phyloP scores from a whole-genome alignment of 2,888 invertebrate species.

The Orthonevra nobilis region DNA sequence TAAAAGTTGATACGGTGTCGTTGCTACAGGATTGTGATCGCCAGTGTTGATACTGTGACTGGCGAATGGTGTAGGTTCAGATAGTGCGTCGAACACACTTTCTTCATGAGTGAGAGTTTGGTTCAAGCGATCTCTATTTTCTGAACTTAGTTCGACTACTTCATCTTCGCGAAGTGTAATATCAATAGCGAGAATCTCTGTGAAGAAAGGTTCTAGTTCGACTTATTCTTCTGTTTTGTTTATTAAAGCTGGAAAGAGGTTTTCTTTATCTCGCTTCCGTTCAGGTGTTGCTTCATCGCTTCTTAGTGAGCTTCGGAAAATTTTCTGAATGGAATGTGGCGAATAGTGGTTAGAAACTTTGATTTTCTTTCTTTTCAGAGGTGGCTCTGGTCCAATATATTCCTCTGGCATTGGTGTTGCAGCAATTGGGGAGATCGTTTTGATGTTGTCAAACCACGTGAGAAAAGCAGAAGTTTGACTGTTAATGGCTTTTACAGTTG shows the following conservation, averaged over 20 bases:
- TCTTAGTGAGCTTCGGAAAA: not conserved
- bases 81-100: not conserved
- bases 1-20: constrained; percentile 75
- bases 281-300: not conserved
- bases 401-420: not conserved
- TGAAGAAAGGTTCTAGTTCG: not conserved
- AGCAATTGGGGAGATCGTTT: not conserved
- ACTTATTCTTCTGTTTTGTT: not conserved
- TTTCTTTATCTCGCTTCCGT: not conserved
- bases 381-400: not conserved
- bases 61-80: constrained; percentile 1
- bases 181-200: not conserved
- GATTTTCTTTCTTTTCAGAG: not conserved
- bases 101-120: not conserved
- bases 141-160: not conserved
- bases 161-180: not conserved
- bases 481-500: too few species aligned
- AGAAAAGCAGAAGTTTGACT: too few species aligned
- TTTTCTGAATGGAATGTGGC: not conserved
- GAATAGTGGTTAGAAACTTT: not conserved
- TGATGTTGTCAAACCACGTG: not conserved
- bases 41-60: constrained; percentile 74
- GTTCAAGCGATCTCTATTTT: not conserved
- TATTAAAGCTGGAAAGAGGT: not conserved
- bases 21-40: constrained; percentile 74